Conservation (phyloP, 2,888 invertebrate genomes). For the Ephialtes manifestator region DNA sequence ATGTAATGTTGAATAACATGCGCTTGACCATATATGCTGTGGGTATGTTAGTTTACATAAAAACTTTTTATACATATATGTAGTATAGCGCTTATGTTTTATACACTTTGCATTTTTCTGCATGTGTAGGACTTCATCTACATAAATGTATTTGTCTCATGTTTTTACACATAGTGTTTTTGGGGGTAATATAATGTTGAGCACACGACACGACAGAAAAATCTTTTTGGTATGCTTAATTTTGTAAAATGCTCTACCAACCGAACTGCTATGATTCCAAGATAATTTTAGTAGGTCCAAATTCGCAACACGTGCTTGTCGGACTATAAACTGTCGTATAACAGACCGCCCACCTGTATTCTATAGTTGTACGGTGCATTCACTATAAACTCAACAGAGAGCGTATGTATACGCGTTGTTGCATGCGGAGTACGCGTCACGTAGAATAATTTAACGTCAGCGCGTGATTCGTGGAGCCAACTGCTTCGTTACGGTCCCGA, state of each 20-base stretch:
- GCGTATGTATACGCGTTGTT: constrained; percentile 24
- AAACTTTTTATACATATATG: too few species aligned
- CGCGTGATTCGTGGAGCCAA: constrained; percentile 47
- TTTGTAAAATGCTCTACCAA: background rate
- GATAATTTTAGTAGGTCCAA: constrained; percentile 13
- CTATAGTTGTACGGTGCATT: constrained; percentile 15
- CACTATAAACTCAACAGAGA: constrained; percentile 8
- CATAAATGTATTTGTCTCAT: too few species aligned
- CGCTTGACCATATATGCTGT: too few species aligned
- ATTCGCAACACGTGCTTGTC: constrained; percentile 37
- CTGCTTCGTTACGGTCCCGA: constrained; percentile 49
- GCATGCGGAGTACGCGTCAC: constrained; percentile 39
- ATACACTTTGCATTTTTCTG: too few species aligned
- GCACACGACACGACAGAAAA: too few species aligned
- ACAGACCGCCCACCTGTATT: constrained; percentile 40
- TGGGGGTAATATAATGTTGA: too few species aligned
- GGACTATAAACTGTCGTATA: constrained; percentile 33
- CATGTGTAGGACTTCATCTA: too few species aligned
- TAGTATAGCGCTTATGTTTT: too few species aligned
- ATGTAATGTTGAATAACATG: too few species aligned
- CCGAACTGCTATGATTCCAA: background rate
- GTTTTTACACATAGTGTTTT: too few species aligned
- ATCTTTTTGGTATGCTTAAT: background rate
- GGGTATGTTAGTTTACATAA: too few species aligned
- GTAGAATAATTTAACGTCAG: constrained; percentile 66